phyloP scores from a whole-genome alignment of 1,140 invertebrate genomes.

The Leptestheria dahalacensis region DNA sequence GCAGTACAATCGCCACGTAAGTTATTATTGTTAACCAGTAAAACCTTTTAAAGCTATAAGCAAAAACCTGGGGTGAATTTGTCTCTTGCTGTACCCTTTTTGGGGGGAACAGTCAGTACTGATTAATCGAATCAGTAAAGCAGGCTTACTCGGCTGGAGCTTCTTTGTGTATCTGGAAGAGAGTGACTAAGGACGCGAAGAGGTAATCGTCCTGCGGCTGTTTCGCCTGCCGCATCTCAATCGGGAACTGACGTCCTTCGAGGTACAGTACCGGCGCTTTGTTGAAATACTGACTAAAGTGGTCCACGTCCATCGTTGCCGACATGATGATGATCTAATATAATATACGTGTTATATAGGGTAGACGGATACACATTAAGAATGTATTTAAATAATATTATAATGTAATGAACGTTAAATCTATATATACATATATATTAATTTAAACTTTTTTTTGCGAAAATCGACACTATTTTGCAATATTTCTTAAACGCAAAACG shows the following conservation, averaged over 20 bases:
- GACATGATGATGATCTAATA: constrained; percentile 71
- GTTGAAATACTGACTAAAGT: constrained; percentile 81
- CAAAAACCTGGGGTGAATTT: no score
- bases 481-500: no score
- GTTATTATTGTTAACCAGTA: no score
- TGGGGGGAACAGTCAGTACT: no score
- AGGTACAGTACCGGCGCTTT: constrained; percentile 71
- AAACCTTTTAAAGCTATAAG: no score
- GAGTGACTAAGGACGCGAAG: constrained; percentile 59
- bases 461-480: no score
- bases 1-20: no score
- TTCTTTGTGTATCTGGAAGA: constrained; percentile 80
- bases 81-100: no score
- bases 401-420: neutral
- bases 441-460: no score
- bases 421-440: neutral
- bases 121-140: no score
- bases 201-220: constrained; percentile 71
- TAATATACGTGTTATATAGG: neutral
- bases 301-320: constrained; percentile 87
- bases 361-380: neutral
- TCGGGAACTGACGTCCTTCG: constrained; percentile 71
- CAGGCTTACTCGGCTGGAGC: constrained; percentile 60
- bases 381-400: neutral
- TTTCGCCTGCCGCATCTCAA: constrained; percentile 61